Base-by-base conservation (phyloP, 2,113 vertebrate species). In the Apodemus speciosus region DNA sequence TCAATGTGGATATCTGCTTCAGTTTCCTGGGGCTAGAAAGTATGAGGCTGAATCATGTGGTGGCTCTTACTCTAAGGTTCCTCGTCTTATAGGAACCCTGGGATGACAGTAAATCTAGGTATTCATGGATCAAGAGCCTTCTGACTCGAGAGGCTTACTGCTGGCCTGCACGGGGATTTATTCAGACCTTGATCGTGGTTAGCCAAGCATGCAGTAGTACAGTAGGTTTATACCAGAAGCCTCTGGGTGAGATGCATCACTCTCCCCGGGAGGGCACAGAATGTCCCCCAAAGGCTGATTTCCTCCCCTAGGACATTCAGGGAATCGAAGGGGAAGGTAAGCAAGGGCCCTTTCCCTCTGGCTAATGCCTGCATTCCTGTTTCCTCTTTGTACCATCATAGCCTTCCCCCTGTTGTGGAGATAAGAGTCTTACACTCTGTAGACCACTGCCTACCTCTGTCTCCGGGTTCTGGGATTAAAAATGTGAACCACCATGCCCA, bases 111-210 rank as follows among this genome's bases (percentile, higher is more conserved):
- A 77, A 93, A 90, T 94, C 64, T 10, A 21, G 51, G 43, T 68
- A 35, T 95, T 86, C 76, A 91, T 23, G 79, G 30, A 40, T 69
- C 58, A 25, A 89, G 73, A 93, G 38, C 9, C n/a, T 87, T 91
- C 60, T 72, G 60, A 40, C 79, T 0, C n/a, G 20, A 72, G 92
- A 64, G 56, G 81, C 86, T 96, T 58, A 77, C 0, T 58, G 43
- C 83, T 90, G 49, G 20, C 64, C 71, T 68, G 7, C 3, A 1
- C 1, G 10, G 72, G 23, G 88, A 73, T 75, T 51, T 49, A 51
- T 27, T 83, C 49, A 88, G 60, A 30, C 66, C 72, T 89, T 87
- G 66, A 85, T 40, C 71, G 75, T 75, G 69, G 64, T 43, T 56
- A 60, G 66, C 64, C n/a, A 71, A 64, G 56, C 64, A 72, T 68